Evolutionary conservation across 2,888 invertebrate species (phyloP), one percentile per base, ranked within the genome.

Genomic region (Drosophila melanosoma): DNA sequence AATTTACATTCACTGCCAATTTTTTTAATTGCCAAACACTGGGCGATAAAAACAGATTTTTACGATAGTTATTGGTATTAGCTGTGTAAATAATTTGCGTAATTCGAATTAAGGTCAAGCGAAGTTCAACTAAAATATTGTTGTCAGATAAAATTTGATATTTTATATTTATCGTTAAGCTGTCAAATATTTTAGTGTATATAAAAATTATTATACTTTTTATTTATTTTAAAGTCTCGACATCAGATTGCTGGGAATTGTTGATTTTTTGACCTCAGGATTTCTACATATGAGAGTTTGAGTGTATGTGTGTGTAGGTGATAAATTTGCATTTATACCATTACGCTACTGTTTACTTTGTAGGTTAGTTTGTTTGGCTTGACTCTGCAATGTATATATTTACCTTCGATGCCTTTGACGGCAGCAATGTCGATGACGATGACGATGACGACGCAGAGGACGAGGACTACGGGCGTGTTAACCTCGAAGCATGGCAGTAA

Each of bases 241-340:
- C 53, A 12, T 15, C 20, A 15, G 5, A 20, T 15, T 20, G 10
- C 23, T n/a, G 26, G 29, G 54, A 8, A 38, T 7, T n/a, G 12
- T 42, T 32, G 10, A 32, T 32, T 6, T 32, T 57, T 32, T 11
- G 32, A 15, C 32, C n/a, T 59, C 33, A n/a, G 32, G 59, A 72
- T 87, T 70, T n/a, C 11, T 29, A 32, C 11, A n/a, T 51, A 32
- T 17, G n/a, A 51, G 11, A 54, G 58, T 33, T 42, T 38, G 54
- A 33, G 42, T 58, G 53, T 40, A 58, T 54, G 69, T 59, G 66
- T 63, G 74, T 68, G 59, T 54, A 56, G 62, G 83, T 71, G 80
- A 75, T 76, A 90, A 90, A 85, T 85, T 85, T 90, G 85, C 90
- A 90, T 85, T 87, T 90, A 74, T 83, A 89, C 42, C 87, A 82